Percentiles rank a stretch among this genome's conserved stretches.
These are phyloP conservation scores for Apoda limacodes DNA, from an alignment of 2,888 invertebrate genomes.

Conservation along the genomic window DNA sequence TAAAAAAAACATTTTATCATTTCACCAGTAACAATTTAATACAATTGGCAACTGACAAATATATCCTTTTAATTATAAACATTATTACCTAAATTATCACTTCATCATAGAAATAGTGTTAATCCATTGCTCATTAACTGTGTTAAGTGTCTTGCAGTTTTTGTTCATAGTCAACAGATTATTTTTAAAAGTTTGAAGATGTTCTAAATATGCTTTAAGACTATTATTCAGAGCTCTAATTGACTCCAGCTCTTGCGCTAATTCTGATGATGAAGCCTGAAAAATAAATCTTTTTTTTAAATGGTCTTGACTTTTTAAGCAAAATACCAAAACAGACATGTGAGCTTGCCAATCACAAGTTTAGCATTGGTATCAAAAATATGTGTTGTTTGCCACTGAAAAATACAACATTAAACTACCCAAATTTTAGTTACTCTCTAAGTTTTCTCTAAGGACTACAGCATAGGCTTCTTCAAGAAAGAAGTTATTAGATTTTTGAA, in stretches of 20 bases:
- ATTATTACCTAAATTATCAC: too few species aligned
- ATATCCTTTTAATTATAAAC: too few species aligned
- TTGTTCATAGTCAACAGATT: slow-evolving; percentile 32
- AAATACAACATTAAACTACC: slow-evolving; percentile 1
- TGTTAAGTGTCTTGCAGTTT: slow-evolving; percentile 37
- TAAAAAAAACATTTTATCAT: too few species aligned
- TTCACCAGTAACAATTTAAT: too few species aligned
- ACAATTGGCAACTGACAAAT: too few species aligned
- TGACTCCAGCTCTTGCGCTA: slow-evolving; percentile 42
- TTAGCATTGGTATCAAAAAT: slow-evolving; percentile 6
- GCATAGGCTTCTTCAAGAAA: too few species aligned
- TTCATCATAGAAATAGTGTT: slow-evolving; percentile 25
- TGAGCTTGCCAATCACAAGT: too few species aligned
- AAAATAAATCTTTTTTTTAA: too few species aligned
- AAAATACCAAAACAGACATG: too few species aligned
- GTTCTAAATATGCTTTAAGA: slow-evolving; percentile 36
- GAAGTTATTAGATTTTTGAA: too few species aligned
- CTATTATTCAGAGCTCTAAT: slow-evolving; percentile 36
- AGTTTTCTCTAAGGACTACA: too few species aligned
- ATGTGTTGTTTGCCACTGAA: slow-evolving; percentile 1
- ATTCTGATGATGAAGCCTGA: slow-evolving; percentile 33
- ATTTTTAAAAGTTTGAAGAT: slow-evolving; percentile 34
- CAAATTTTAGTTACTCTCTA: slow-evolving; percentile 2
- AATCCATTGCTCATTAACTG: slow-evolving; percentile 45
- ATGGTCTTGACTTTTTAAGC: neutral